These are phyloP conservation scores for Apodemus sylvaticus DNA, from an alignment of 2,113 vertebrate species.

Conservation along the genomic window DNA sequence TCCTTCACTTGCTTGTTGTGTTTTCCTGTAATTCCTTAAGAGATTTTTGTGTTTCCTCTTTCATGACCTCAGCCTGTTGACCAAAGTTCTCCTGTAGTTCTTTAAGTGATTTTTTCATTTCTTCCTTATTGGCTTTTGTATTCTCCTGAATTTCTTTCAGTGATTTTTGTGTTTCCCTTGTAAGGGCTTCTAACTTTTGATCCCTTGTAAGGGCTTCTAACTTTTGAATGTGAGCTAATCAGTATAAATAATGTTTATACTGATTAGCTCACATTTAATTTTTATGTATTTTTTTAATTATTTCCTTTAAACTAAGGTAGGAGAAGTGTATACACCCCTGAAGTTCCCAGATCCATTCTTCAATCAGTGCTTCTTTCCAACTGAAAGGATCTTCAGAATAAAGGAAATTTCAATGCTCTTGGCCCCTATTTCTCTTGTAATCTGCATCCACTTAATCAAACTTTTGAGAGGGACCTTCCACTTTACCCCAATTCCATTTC, in stretches of 20 bases:
- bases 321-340: rapidly evolving
- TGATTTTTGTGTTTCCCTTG: too few species aligned
- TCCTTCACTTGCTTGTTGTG: too few species aligned
- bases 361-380: background rate
- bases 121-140: too few species aligned
- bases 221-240: too few species aligned
- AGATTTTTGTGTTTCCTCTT: too few species aligned
- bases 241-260: background rate
- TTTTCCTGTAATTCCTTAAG: too few species aligned
- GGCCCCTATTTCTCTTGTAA: background rate
- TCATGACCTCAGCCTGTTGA: too few species aligned
- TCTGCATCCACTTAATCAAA: background rate
- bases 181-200: too few species aligned
- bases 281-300: background rate
- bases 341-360: background rate
- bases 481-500: background rate
- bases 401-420: background rate
- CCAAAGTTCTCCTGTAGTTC: too few species aligned
- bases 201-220: too few species aligned
- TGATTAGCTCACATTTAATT: background rate
- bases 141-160: too few species aligned
- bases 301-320: background rate
- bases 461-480: background rate
- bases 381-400: background rate
- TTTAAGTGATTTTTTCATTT: too few species aligned